These are phyloP conservation scores for Brachionus plicatilis DNA, from an alignment of 1,140 invertebrate genomes.

Conservation along the genomic window DNA sequence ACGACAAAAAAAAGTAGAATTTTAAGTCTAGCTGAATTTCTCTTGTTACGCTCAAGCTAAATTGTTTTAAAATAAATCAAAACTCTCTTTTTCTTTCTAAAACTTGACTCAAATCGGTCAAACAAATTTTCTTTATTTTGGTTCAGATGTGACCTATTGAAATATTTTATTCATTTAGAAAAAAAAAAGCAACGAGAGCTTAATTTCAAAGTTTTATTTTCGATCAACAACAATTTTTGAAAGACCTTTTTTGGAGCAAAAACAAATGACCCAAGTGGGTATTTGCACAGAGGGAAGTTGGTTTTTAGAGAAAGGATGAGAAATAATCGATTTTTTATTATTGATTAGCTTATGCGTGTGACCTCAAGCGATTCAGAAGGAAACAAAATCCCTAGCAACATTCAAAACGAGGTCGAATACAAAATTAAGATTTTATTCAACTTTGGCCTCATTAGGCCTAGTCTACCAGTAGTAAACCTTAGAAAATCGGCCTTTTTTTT, in stretches of 20 bases:
- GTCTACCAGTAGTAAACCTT: background rate
- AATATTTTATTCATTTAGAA: background rate
- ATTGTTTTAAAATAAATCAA: background rate
- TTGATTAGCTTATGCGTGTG: background rate
- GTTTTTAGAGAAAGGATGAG: background rate
- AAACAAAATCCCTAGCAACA: slow-evolving; percentile 9
- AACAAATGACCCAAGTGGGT: background rate
- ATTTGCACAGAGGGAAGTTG: background rate
- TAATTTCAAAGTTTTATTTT: background rate
- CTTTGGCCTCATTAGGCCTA: background rate
- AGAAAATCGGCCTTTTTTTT: slow-evolving; percentile 5
- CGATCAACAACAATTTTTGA: background rate
- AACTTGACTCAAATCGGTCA: background rate
- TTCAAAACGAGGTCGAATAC: slow-evolving; percentile 9
- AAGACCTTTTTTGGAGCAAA: background rate
- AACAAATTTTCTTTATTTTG: background rate
- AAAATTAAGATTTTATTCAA: background rate
- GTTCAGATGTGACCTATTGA: background rate
- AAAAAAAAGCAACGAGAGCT: background rate
- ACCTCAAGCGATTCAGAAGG: background rate
- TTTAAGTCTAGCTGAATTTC: background rate
- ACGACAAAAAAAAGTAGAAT: background rate
- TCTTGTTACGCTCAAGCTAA: background rate
- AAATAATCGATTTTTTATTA: background rate
- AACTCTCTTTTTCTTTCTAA: background rate